These are phyloP conservation scores for Tetramorium bicarinatum DNA, from an alignment of 2,888 invertebrate genomes.

Conservation along the genomic window DNA sequence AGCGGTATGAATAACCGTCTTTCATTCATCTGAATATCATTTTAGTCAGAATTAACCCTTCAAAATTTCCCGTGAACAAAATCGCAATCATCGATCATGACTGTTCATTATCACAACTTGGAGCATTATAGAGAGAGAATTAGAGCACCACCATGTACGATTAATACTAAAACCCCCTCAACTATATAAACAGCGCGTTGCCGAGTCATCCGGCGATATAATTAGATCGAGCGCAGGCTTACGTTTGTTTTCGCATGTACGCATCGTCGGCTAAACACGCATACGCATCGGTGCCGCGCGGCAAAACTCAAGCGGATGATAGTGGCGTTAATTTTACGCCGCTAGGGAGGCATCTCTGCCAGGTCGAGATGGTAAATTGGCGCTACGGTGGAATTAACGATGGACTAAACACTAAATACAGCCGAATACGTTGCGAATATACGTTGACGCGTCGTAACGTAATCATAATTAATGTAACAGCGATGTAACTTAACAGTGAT, in stretches of 20 bases:
- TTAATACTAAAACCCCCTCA: conserved; percentile 18
- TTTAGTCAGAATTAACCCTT: not conserved
- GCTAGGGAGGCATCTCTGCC: conserved; percentile 14
- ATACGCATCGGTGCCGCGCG: conserved; percentile 34
- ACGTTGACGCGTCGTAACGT: conserved; percentile 67
- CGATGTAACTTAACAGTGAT: conserved; percentile 68
- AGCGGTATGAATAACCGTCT: not conserved
- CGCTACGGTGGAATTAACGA: conserved; percentile 72
- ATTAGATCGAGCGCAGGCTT: conserved; percentile 47
- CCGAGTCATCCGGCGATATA: conserved; percentile 38
- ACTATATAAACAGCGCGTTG: conserved; percentile 18
- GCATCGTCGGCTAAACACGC: conserved; percentile 44
- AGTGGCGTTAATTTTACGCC: conserved; percentile 71
- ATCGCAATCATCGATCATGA: not conserved
- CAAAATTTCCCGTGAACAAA: not conserved
- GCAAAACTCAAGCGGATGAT: conserved; percentile 52
- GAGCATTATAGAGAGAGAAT: not conserved
- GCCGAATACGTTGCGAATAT: conserved; percentile 46
- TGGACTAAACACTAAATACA: conserved; percentile 70
- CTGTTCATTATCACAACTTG: not conserved
- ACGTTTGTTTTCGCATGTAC: conserved; percentile 45
- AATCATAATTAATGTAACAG: conserved; percentile 62
- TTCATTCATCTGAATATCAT: not conserved
- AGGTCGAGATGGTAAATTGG: conserved; percentile 72
- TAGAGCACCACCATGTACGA: not conserved